These are phyloP conservation scores for Hippocampus mohnikei DNA, from an alignment of 2,113 vertebrate species.

Conservation along the genomic window DNA sequence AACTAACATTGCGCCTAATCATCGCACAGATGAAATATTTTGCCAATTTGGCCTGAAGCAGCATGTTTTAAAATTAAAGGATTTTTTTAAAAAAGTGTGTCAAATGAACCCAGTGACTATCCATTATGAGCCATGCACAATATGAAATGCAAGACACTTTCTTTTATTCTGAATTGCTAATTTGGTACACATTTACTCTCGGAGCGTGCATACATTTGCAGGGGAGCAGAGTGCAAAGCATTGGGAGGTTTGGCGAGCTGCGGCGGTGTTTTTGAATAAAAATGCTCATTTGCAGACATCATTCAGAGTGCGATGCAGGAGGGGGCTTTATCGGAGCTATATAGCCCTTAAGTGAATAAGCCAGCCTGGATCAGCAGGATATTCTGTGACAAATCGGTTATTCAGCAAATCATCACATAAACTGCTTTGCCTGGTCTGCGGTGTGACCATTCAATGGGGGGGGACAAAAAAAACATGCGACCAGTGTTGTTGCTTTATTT, in stretches of 20 bases:
- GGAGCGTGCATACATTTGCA: constrained; percentile 40
- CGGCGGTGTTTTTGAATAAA: constrained; percentile 53
- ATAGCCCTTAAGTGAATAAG: constrained; percentile 54
- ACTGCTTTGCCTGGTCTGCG: constrained; percentile 47
- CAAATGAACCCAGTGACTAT: constrained; percentile 34
- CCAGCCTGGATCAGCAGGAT: constrained; percentile 58
- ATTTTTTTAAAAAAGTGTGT: no score
- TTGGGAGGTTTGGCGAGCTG: constrained; percentile 42
- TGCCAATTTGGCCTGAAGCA: constrained; percentile 24
- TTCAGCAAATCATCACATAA: constrained; percentile 61
- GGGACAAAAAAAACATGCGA: constrained; percentile 32
- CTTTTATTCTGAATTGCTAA: constrained; percentile 48
- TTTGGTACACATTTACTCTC: constrained; percentile 52
- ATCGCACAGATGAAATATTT: constrained; percentile 14
- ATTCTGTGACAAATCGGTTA: constrained; percentile 59
- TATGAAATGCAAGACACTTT: constrained; percentile 44
- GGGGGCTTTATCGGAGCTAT: constrained; percentile 42
- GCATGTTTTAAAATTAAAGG: constrained; percentile 3
- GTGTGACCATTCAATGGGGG: constrained; percentile 39
- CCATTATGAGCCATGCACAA: constrained; percentile 33
- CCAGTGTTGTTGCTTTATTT: constrained; percentile 30
- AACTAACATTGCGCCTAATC: constrained; percentile 15
- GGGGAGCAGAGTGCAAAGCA: constrained; percentile 29
- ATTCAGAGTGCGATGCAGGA: constrained; percentile 46
- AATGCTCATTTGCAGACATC: constrained; percentile 55